A percentile compares a stretch with the other conserved stretches of the same genome.
phyloP scores from a whole-genome alignment of 2,113 vertebrate species.

The Eublepharis macularius region DNA sequence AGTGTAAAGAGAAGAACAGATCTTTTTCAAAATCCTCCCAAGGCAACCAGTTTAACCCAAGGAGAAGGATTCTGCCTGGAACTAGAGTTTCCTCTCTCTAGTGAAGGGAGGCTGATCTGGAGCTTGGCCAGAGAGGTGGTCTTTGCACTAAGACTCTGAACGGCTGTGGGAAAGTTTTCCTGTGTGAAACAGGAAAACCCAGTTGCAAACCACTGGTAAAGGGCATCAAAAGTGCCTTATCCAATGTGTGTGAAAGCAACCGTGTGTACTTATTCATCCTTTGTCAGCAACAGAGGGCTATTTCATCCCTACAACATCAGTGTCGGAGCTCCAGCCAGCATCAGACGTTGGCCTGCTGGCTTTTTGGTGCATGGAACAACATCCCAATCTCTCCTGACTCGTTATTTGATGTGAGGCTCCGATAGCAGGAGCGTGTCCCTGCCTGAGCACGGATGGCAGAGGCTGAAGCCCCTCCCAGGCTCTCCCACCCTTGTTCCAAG shows the following conservation, averaged over 20 bases:
- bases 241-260: too few relatives aligned
- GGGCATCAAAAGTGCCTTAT: too few relatives aligned
- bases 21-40: neutral
- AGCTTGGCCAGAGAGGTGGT: too few relatives aligned
- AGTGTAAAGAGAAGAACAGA: too few relatives aligned
- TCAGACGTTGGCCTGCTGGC: accelerated
- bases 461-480: neutral
- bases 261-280: accelerated
- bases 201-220: too few relatives aligned
- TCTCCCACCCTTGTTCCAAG: conserved; percentile 5
- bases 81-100: neutral
- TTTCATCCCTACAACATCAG: neutral
- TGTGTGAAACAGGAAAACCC: too few relatives aligned
- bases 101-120: too few relatives aligned
- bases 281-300: accelerated
- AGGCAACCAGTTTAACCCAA: neutral
- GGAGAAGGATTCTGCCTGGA: neutral
- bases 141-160: too few relatives aligned
- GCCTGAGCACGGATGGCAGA: neutral
- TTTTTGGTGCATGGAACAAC: accelerated
- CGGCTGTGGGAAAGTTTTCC: too few relatives aligned
- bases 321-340: neutral
- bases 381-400: accelerated
- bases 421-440: neutral
- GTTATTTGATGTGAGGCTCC: accelerated